Base-by-base conservation (phyloP, 2,797 vertebrate species). In the Anguilla megastoma region DNA sequence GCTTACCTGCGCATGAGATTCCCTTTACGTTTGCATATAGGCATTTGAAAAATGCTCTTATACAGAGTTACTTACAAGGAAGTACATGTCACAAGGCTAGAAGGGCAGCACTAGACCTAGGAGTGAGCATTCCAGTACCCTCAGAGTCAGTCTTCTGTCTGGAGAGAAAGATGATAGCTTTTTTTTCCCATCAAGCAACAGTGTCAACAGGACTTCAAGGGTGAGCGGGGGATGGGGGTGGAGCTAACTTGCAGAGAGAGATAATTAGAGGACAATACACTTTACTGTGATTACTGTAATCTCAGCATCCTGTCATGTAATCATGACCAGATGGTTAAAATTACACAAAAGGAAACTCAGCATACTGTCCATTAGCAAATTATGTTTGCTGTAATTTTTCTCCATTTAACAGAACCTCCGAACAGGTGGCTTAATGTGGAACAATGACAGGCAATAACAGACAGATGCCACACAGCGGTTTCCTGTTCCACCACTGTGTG, bases 391-490 rank as follows among this genome's bases (percentile, higher is more conserved):
- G 63, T 66, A 24, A 66, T 66, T 66, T 66, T 66, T 66, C 63
- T 66, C 63, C n/a, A 27, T n/a, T n/a, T 66, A 74, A 12, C 71
- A 74, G 3, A 74, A 74, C 10, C 30, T 12, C n/a, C 8, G 27
- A 71, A 27, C 27, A 30, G 71, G 33, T 36, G 71, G 71, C 71
- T 30, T 33, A 36, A 36, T 74, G 27, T 36, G 33, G 4, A 14
- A 74, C 24, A 33, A 74, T 74, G 1, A 8, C 63, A n/a, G 71
- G 9, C 33, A 2, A 12, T 30, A 12, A 16, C 18, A 74, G 33
- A 30, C 71, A 74, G 71, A 74, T 36, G 71, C 71, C 71, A 36
- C 33, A 66, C 63, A 66, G n/a, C 63, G n/a, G 74, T 79, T 79
- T 79, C 1, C 48, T 3, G 24, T n/a, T 24, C 14, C 1, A 24